Evolutionary conservation across 2,888 invertebrate genomes (phyloP), one percentile per base, ranked within the genome.

Genomic region (Hyposoter dolosus): DNA sequence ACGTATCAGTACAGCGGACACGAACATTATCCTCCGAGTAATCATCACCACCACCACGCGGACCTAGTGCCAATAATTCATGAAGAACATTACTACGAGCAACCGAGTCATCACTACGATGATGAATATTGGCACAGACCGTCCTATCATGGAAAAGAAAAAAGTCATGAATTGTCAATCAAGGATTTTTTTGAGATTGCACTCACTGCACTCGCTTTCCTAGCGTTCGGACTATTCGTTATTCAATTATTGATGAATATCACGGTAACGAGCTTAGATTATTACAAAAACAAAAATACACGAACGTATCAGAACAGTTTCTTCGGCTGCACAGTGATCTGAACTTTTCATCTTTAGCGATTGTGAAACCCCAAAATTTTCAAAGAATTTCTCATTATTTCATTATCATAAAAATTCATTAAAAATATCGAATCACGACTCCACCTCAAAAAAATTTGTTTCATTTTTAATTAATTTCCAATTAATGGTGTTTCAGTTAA

Each of bases 171-270:
- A 10, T 95, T 97, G 32, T 96, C 96, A 0, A 93, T 97, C 35
- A 95, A 95, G 12, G 97, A 98, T 89, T 95, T 98, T 56, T 97
- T 97, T 89, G 97, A 98, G 85, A 96, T 98, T 84, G 97, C 97
- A 0, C 94, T 98, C 35, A 98, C 98, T 0, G 97, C 97, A 0
- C 95, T 98, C 53, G 98, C 98, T 0, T 98, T 97, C 91, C 93
- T 98, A 12, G 97, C 97, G 0, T 98, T 98, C 90, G 97, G 97
- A 45, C 96, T 97, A 95, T 98, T 98, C 90, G 95, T 97, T 17
- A 95, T 98, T 68, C 97, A 98, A 93, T 96, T 98, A 17, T 95
- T 97, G 10, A 96, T 98, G 96, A 97, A 97, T 91, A 96, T 97
- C 72, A 95, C 96, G 89, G 96, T 96, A 91, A 94, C 95, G 92